Evolutionary conservation across 2,888 invertebrate species (phyloP).

Genomic region (Horisme vitalbata): DNA sequence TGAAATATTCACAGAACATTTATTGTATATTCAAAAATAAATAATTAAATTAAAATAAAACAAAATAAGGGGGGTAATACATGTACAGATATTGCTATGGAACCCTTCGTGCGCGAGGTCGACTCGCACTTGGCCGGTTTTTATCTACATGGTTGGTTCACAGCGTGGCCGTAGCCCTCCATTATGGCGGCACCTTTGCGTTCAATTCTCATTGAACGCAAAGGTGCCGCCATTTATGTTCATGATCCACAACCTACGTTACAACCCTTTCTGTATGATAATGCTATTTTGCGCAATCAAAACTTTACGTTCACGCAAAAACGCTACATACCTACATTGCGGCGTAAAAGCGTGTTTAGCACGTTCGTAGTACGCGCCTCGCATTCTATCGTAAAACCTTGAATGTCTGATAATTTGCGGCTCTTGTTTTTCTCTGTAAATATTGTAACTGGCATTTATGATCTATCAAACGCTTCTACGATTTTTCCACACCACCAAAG

Average conservation of each 20-base stretch:
- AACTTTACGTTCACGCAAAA: conserved; percentile 24
- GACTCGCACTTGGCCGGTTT: too few relatives aligned
- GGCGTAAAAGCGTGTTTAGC: conserved; percentile 12
- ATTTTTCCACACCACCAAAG: not conserved
- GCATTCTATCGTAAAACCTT: conserved; percentile 24
- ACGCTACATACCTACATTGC: conserved; percentile 23
- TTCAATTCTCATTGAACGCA: too few relatives aligned
- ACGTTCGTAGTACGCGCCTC: conserved; percentile 9
- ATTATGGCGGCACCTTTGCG: too few relatives aligned
- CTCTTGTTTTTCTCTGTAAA: conserved; percentile 6
- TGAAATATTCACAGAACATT: too few relatives aligned
- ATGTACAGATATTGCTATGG: too few relatives aligned
- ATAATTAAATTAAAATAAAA: too few relatives aligned
- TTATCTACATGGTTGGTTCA: too few relatives aligned
- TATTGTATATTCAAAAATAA: too few relatives aligned
- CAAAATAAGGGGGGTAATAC: too few relatives aligned
- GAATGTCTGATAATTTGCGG: conserved; percentile 16
- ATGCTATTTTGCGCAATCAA: conserved; percentile 31
- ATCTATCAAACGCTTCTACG: not conserved
- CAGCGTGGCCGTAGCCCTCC: too few relatives aligned
- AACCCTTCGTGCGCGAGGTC: too few relatives aligned
- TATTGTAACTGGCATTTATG: conserved; percentile 2
- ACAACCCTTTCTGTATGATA: conserved; percentile 28
- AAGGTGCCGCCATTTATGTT: too few relatives aligned
- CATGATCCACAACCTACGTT: conserved; percentile 13